Base-by-base conservation (phyloP, 64 coral and sea anemone species). In the Porites australiensis region DNA sequence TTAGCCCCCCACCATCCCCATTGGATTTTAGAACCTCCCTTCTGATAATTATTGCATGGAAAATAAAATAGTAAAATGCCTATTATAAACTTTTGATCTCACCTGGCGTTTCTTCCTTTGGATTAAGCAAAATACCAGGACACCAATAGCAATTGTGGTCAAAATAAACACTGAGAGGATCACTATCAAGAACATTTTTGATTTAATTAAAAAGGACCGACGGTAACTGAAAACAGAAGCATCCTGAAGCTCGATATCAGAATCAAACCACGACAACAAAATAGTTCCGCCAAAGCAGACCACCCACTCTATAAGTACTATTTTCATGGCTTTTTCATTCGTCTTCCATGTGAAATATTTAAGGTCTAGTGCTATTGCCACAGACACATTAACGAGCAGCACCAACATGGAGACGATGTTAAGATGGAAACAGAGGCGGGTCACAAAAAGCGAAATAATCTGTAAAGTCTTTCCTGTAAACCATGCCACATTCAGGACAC, bases 261-360 rank as follows among this genome's bases (percentile, higher is more conserved):
- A 72, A 14, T 47, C 5, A 47, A 44, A 13, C 6, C 45, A 4
- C 13, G 44, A 47, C 43, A 5, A 14, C 23, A 47, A 49, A 3
- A 12, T 49, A 3, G 18, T 2, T 3, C 5, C 2, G 22, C 22
- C 45, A 71, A 44, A 8, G 48, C 66, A 20, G 48, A 71, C 3
- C 13, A 27, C 1, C 66, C 47, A 13, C 43, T 72, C 13, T 23
- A 67, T 5, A 72, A 71, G 4, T 18, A 87, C 61, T 71, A 50
- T 23, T 15, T 15, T 18, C 45, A 87, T 57, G 27, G 64, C 87
- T 63, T 77, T 89, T 14, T 13, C 12, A 13, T 77, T 75, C 16
- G 87, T 76, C 72, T 89, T 89, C 72, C 87, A 77, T 4, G 74
- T 43, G 15, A 64, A 50, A 73, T 89, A 77, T 44, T 13, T 20